Evolutionary conservation across 2,797 vertebrate genomes (phyloP).

Genomic region (Phoebastria nigripes): DNA sequence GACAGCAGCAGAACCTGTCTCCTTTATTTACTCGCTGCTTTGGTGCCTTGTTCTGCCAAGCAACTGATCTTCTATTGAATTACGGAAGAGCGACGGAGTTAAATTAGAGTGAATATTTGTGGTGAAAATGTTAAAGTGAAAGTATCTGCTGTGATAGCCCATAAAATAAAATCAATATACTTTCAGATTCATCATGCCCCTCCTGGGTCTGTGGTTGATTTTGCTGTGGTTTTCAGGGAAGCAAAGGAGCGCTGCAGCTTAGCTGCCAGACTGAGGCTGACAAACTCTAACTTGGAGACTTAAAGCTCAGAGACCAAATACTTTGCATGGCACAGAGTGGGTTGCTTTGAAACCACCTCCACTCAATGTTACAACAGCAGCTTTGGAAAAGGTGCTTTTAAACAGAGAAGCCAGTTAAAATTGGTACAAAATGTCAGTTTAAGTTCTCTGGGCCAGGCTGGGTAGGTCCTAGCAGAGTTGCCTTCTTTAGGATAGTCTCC

Average conservation of each 20-base stretch:
- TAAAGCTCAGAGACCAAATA: neutral
- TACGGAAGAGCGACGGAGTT: neutral
- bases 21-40: neutral
- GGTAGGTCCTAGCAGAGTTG: neutral
- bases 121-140: neutral
- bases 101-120: slow-evolving; percentile 42
- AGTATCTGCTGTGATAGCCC: neutral
- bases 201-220: neutral
- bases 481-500: neutral
- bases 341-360: neutral
- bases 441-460: neutral
- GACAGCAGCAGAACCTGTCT: slow-evolving; percentile 17
- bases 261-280: accelerated
- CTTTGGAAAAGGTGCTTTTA: neutral
- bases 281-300: neutral
- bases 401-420: neutral
- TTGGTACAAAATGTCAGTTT: neutral
- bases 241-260: neutral
- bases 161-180: slow-evolving; percentile 20
- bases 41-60: neutral
- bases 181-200: neutral
- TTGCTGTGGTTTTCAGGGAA: neutral
- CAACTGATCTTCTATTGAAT: slow-evolving; percentile 26
- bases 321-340: neutral
- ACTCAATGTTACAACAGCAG: neutral